Conservation (phyloP, 2,888 invertebrate genomes). For the Dryomyza anilis region DNA sequence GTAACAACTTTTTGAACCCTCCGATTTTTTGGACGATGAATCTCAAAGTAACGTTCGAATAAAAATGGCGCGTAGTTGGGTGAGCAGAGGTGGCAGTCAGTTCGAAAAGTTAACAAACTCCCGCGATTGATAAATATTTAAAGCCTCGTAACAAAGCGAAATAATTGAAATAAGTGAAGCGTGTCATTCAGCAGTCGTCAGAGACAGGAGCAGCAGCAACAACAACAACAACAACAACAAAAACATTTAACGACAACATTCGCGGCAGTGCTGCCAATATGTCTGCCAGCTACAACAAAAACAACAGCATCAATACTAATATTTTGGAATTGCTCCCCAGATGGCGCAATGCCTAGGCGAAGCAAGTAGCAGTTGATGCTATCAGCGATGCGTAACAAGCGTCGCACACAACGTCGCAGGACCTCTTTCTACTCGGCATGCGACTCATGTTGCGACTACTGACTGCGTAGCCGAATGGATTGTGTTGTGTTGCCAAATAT, state of each 20-base stretch:
- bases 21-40: neutral
- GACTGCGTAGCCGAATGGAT: too few relatives aligned
- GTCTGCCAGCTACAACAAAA: neutral
- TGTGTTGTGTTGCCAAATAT: too few relatives aligned
- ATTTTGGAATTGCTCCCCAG: slow-evolving; percentile 38
- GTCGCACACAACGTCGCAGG: slow-evolving; percentile 5
- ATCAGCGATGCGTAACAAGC: slow-evolving; percentile 41
- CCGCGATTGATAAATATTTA: slow-evolving; percentile 62
- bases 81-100: neutral
- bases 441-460: too few relatives aligned
- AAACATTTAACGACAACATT: slow-evolving; percentile 3
- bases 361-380: slow-evolving; percentile 12
- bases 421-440: too few relatives aligned
- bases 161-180: slow-evolving; percentile 62
- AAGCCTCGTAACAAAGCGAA: slow-evolving; percentile 60
- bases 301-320: slow-evolving; percentile 17
- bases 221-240: slow-evolving; percentile 15
- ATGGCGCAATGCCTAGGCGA: slow-evolving; percentile 26
- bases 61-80: neutral
- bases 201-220: slow-evolving; percentile 3
- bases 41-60: neutral
- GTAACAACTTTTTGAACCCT: neutral
- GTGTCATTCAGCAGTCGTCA: slow-evolving; percentile 44
- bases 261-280: slow-evolving; percentile 8
- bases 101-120: slow-evolving; percentile 55